Percentiles rank a stretch among this genome's conserved stretches.
phyloP scores from a whole-genome alignment of 1,140 invertebrate species.

The Aphidius gifuensis region DNA sequence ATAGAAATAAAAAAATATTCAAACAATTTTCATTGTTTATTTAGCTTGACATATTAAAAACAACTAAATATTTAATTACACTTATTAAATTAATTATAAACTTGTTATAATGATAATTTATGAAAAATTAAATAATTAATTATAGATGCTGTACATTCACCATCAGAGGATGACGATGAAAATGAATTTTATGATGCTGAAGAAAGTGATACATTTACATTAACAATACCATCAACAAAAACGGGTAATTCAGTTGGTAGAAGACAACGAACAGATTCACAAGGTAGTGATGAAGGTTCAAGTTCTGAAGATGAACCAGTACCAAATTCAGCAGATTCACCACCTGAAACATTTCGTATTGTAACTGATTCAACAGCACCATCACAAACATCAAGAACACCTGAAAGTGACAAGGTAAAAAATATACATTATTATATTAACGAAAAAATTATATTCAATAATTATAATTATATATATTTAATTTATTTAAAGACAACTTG shows the following conservation, averaged over 20 bases:
- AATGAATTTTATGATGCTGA: constrained; percentile 88
- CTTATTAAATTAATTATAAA: too few species aligned
- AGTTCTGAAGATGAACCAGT: constrained; percentile 52
- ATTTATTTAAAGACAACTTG: constrained; percentile 40
- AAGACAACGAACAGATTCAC: constrained; percentile 47
- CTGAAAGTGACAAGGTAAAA: constrained; percentile 48
- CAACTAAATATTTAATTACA: too few species aligned
- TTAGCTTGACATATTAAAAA: too few species aligned
- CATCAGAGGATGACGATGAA: constrained; percentile 79
- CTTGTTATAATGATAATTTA: too few species aligned
- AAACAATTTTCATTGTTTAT: too few species aligned
- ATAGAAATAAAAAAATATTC: too few species aligned
- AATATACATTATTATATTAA: constrained; percentile 9
- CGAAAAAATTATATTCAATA: not conserved
- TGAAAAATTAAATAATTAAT: not conserved
- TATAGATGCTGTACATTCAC: constrained; percentile 53
- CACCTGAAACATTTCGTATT: constrained; percentile 46
- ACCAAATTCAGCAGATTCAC: constrained; percentile 40
- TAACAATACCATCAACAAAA: constrained; percentile 60
- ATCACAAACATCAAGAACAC: constrained; percentile 27
- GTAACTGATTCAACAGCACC: constrained; percentile 47
- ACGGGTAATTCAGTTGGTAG: constrained; percentile 41
- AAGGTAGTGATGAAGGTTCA: constrained; percentile 54
- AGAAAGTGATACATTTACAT: constrained; percentile 70
- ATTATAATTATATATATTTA: not conserved